These are phyloP conservation scores for Apotomis turbidana DNA, from an alignment of 2,888 invertebrate genomes.

Conservation along the genomic window DNA sequence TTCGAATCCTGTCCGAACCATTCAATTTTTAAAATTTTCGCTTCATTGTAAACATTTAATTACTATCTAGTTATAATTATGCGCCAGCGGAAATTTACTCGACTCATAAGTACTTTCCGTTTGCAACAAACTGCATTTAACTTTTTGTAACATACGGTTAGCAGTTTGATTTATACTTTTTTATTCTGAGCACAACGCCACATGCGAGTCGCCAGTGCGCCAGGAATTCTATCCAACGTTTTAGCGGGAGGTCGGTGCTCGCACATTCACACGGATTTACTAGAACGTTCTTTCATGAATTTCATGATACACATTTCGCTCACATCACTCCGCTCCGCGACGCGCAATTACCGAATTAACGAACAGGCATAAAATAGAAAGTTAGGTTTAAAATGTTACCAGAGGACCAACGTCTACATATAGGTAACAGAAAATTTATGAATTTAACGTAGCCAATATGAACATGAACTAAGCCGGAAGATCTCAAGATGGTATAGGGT, in stretches of 20 bases:
- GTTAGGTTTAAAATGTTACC: neutral
- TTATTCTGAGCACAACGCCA: slow-evolving; percentile 13
- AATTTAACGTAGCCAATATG: slow-evolving; percentile 4
- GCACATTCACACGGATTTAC: slow-evolving; percentile 20
- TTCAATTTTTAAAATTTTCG: no score
- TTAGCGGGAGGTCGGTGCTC: slow-evolving; percentile 24
- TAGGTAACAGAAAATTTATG: slow-evolving; percentile 9
- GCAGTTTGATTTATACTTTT: slow-evolving; percentile 15
- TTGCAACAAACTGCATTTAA: slow-evolving; percentile 7
- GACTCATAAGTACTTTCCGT: slow-evolving; percentile 7
- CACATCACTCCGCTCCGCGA: slow-evolving; percentile 14
- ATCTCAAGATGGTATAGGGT: slow-evolving; percentile 35
- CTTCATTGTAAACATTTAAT: no score
- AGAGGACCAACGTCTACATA: neutral
- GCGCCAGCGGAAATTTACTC: slow-evolving; percentile 5
- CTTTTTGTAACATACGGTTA: slow-evolving; percentile 9
- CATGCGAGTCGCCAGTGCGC: slow-evolving; percentile 8
- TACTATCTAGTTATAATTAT: neutral
- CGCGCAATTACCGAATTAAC: slow-evolving; percentile 6
- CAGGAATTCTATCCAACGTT: slow-evolving; percentile 19
- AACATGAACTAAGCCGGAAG: slow-evolving; percentile 26
- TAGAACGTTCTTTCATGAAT: slow-evolving; percentile 28
- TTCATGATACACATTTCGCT: slow-evolving; percentile 24
- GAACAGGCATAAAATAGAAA: slow-evolving; percentile 8
- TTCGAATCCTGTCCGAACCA: no score